These are phyloP conservation scores for Turnix velox DNA, from an alignment of 2,113 vertebrate species.

Conservation along the genomic window DNA sequence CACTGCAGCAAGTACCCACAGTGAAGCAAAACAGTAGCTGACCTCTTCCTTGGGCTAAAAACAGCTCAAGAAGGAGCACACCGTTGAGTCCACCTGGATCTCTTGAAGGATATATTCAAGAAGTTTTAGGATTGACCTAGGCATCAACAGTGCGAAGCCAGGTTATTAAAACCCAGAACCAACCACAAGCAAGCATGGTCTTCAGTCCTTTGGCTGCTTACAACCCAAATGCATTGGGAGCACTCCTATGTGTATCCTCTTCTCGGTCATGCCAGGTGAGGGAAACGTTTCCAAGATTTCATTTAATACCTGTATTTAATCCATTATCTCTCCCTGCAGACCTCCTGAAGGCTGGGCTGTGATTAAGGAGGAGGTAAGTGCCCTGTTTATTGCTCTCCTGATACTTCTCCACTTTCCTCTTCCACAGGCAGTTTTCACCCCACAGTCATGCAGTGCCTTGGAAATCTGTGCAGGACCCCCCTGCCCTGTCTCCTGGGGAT, in stretches of 20 bases:
- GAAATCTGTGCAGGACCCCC: background rate
- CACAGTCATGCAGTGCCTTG: background rate
- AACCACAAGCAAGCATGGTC: background rate
- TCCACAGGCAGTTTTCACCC: background rate
- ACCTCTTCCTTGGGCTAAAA: background rate
- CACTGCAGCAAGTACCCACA: background rate
- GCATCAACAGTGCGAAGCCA: background rate
- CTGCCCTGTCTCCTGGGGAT: background rate
- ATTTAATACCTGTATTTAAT: slow-evolving; percentile 54
- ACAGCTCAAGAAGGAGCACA: background rate
- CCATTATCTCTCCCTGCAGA: slow-evolving; percentile 42
- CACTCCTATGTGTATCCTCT: background rate
- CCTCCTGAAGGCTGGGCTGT: background rate
- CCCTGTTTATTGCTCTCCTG: slow-evolving; percentile 32
- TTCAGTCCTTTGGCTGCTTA: background rate
- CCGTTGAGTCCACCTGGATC: background rate
- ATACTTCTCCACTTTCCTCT: background rate
- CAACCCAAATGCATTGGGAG: background rate
- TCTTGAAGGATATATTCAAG: background rate
- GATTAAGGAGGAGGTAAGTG: slow-evolving; percentile 35
- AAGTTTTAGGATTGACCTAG: background rate
- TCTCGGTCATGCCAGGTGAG: slow-evolving; percentile 7
- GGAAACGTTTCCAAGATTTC: slow-evolving; percentile 38
- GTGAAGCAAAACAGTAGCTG: background rate
- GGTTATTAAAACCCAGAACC: background rate